Conservation (phyloP, 1,140 invertebrate genomes). For the Oppia nitens region DNA sequence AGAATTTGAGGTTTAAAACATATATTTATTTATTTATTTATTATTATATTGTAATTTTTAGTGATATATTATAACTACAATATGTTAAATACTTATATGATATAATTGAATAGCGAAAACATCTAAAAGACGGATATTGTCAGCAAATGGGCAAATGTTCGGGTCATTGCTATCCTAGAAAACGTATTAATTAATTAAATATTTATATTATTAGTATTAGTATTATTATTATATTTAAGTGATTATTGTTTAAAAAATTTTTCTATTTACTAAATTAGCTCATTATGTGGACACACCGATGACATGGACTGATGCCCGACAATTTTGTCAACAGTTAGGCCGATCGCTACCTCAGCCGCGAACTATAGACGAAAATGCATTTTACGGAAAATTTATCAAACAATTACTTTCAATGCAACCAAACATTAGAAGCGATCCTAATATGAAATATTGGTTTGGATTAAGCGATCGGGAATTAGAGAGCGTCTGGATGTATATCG, state of each 20-base stretch:
- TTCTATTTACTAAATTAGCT: not conserved
- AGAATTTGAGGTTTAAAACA: slow-evolving; percentile 7
- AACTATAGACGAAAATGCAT: not conserved
- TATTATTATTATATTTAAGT: not conserved
- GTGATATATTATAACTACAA: no score
- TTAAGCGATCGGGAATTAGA: slow-evolving; percentile 1
- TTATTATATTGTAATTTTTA: no score
- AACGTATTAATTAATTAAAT: slow-evolving; percentile 2
- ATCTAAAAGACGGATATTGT: slow-evolving; percentile 6
- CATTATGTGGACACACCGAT: slow-evolving; percentile 1
- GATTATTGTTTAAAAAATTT: not conserved
- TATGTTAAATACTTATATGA: no score
- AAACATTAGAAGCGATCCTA: not conserved
- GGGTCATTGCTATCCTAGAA: slow-evolving; percentile 3
- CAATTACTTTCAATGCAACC: not conserved
- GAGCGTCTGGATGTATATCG: slow-evolving; percentile 3
- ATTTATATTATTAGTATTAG: not conserved
- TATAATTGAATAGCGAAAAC: slow-evolving; percentile 8
- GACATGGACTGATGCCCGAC: not conserved
- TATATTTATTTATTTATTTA: no score
- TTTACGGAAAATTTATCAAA: not conserved
- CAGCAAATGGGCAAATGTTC: slow-evolving; percentile 7
- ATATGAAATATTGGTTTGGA: slow-evolving; percentile 6
- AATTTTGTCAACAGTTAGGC: not conserved
- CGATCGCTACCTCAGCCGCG: slow-evolving; percentile 3